Evolutionary conservation across 2,113 vertebrate species (phyloP), one percentile per base, ranked within the genome.

Genomic region (Austrofundulus limnaeus): DNA sequence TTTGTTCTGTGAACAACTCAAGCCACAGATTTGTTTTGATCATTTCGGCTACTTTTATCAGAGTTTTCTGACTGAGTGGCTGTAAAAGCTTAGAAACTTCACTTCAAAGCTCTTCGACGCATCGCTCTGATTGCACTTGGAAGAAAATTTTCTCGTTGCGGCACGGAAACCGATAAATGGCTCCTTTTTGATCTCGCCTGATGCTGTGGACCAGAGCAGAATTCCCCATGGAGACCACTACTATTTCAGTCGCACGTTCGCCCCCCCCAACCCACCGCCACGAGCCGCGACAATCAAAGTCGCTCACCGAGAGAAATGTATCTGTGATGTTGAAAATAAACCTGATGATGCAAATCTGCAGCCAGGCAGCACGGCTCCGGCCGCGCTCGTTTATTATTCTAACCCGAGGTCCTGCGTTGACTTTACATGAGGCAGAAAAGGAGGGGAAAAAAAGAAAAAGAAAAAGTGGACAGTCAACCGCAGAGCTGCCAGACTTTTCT

Each of bases 231-330:
- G 66, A 61, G 70, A 65, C 62, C 61, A 63, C 66, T 64, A 63
- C 66, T 64, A 53, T 72, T 74, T 62, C 49, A 45, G 72, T 73
- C 55, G 20, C 67, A 57, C 74, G 67, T 66, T 78, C 74, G 79
- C 60, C 69, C 42, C 17, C 42, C 6, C 17, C 41, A 14, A 43
- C 41, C 16, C 75, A 69, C 71, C 63, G 34, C 58, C 16, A 66
- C 87, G 89, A 88, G 81, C 72, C 83, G 16, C 71, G 82, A 84
- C 88, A 88, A 88, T 88, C 85, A 85, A 82, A 86, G 76, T 82
- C 70, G 62, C 71, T 72, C 76, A 75, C 73, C 72, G 67, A 79
- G 75, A 86, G 81, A 87, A 86, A 88, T 72, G 70, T 67, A 87
- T 82, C 83, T 87, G 57, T 39, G 38, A 76, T 80, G 82, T 78